Conservation (phyloP, 2,888 invertebrate species). For the Ophion costatus region DNA sequence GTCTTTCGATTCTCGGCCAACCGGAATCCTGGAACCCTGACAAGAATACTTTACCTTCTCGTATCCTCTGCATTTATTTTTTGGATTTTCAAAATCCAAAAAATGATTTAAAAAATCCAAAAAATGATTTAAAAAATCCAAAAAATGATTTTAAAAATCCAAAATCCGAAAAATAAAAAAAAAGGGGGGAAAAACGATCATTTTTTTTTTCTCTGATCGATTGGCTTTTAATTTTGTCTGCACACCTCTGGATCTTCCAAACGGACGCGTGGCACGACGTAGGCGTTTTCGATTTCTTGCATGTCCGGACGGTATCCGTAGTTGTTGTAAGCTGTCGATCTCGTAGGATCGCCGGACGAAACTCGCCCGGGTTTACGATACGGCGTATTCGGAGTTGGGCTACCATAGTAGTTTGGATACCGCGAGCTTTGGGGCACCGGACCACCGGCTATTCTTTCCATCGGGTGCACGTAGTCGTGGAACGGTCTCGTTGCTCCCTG, state of each 20-base stretch:
- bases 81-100: not conserved
- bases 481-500: slow-evolving; percentile 75
- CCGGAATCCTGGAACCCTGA: slow-evolving; percentile 70
- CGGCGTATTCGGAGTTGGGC: slow-evolving; percentile 72
- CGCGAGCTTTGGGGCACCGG: slow-evolving; percentile 63
- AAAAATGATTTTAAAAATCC: no score
- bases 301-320: slow-evolving; percentile 80
- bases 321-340: slow-evolving; percentile 77
- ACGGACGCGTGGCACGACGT: slow-evolving; percentile 77
- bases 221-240: no score
- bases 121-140: no score
- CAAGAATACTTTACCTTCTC: not conserved
- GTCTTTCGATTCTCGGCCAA: slow-evolving; percentile 58
- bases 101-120: no score
- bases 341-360: slow-evolving; percentile 68
- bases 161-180: no score
- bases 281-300: slow-evolving; percentile 78
- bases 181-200: no score
- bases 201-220: no score
- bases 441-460: slow-evolving; percentile 62
- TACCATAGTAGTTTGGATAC: slow-evolving; percentile 78
- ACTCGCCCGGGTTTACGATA: slow-evolving; percentile 39
- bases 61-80: not conserved
- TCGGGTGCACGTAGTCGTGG: slow-evolving; percentile 78
- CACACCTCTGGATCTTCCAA: slow-evolving; percentile 77